Base-by-base conservation (phyloP, 2,797 vertebrate species). In the Eleutherodactylus coqui region DNA sequence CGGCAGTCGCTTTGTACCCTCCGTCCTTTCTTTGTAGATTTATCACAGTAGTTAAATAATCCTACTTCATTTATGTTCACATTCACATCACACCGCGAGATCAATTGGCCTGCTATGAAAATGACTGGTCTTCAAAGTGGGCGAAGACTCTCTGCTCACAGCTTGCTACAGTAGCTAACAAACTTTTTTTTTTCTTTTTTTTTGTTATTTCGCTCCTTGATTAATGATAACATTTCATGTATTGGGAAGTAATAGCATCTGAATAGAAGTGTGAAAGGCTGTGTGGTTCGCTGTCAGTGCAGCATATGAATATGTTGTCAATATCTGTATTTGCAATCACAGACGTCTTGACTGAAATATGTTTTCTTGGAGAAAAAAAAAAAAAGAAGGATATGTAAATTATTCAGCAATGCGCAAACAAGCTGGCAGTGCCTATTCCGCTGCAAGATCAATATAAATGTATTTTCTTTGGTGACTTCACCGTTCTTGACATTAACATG, bases 401-500 rank as follows among this genome's bases (percentile, higher is more conserved):
- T 76, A 86, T 51, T 81, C 38, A 69, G 72, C 70, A 76, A 82
- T 76, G 69, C 79, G 34, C 79, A 82, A 67, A 86, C 29, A 55
- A 80, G 77, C 85, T 82, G 78, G 43, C 85, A 85, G 78, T 38
- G 75, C 43, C 41, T 64, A 36, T 75, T 64, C 73, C 82, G 51
- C 77, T 10, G 53, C 24, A 41, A 34, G 82, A 84, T 84, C 86
- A 79, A 80, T 87, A 77, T 84, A 72, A 62, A 87, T 84, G 67
- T 69, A 69, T 45, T 79, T 83, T 21, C 69, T 79, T 77, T 84
- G 38, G 67, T 41, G 36, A 78, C 73, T 82, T 83, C 82, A 75
- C 81, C 58, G 86, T 84, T 79, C 81, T 79, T 84, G 82, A 84
- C 82, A 80, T 87, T 84, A 87, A 79, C 81, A 87, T 75, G 82